Evolutionary conservation across 2,113 vertebrate species (phyloP), one percentile per base, ranked within the genome.

Genomic region (Saimiri boliviensis): DNA sequence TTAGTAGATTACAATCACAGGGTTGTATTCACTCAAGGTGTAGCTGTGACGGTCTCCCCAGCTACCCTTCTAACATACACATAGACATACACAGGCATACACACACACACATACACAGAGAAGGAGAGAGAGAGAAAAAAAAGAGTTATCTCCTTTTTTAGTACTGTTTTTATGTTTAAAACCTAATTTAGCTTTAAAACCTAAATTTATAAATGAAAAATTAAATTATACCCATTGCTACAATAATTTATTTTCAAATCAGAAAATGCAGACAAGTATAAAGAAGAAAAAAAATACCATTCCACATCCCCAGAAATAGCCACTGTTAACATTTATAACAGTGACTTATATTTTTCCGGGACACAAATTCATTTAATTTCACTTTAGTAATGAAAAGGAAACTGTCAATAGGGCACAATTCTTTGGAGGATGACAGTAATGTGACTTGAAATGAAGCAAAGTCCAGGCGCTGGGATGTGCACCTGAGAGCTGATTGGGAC

Each of bases 291-390:
- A 91, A 85, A 92, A 87, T 14, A 58, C 25, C 20, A 88, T 45
- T 25, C 47, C 17, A 54, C 27, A 4, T n/a, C 79, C 32, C 25
- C 35, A 35, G 35, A 93, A 93, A 82, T 63, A 91, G 42, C 25
- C 60, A 91, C 21, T 73, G 32, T 86, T 90, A 95, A 86, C 40
- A 73, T 93, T 86, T 47, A 60, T 42, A 90, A 94, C 42, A 86
- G 56, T 89, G 47, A 70, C 32, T 81, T 89, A 7, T 42, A 74
- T 84, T 54, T 84, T 92, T 93, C 9, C 10, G 92, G 84, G 84
- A 54, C 76, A 77, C 45, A 89, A 35, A 92, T 86, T 93, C 14
- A 86, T 82, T 95, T 94, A 83, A 91, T 95, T 96, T 97, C 58
- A 95, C 37, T 60, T 88, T 86, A 60, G 56, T 90, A 87, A 98